These are phyloP conservation scores for Climacteris rufus DNA, from an alignment of 2,113 vertebrate genomes.

Conservation along the genomic window DNA sequence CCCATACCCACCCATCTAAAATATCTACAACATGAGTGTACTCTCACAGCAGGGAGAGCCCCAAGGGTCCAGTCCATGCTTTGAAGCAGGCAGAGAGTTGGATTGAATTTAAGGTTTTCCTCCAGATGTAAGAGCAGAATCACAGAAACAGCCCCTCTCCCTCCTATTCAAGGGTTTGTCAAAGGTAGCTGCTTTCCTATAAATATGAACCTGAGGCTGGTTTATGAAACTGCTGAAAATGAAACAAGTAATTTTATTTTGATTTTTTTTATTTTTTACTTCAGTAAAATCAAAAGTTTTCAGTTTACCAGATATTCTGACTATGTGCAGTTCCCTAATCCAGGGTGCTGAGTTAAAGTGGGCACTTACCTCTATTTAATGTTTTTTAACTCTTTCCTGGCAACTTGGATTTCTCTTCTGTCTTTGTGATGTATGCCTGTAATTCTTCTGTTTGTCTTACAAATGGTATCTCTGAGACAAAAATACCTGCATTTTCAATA, in stretches of 20 bases:
- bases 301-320: background rate
- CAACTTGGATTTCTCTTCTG: background rate
- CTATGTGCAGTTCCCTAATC: background rate
- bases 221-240: background rate
- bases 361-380: background rate
- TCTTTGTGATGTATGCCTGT: background rate
- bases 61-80: background rate
- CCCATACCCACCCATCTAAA: background rate
- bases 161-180: background rate
- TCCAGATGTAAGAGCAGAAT: background rate
- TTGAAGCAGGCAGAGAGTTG: background rate
- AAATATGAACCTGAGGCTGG: background rate
- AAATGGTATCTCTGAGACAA: background rate
- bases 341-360: background rate
- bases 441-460: background rate
- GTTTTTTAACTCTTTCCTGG: background rate
- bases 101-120: background rate
- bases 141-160: background rate
- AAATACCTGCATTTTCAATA: background rate
- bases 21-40: background rate
- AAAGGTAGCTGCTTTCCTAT: background rate
- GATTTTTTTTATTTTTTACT: background rate
- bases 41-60: background rate
- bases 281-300: background rate
- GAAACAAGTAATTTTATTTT: background rate